Percentiles rank a stretch among this genome's conserved stretches.
Evolutionary conservation across 2,113 vertebrate genomes (phyloP).

Genomic region (Oxygymnocypris stewartii): DNA sequence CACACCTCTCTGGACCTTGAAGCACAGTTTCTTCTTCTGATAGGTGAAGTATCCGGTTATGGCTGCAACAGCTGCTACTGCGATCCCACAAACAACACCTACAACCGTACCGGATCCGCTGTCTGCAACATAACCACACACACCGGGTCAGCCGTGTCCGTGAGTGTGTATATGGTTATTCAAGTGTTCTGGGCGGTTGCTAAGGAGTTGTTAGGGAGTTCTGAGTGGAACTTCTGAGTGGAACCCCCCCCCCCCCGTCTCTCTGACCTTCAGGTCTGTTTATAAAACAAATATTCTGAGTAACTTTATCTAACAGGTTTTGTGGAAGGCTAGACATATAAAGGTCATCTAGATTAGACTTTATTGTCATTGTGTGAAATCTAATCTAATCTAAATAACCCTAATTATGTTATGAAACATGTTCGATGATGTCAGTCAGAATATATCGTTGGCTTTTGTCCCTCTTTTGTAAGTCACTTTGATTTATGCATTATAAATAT

Average conservation of each 20-base stretch:
- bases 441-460: too few relatives aligned
- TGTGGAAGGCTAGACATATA: not conserved
- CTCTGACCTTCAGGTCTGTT: too few relatives aligned
- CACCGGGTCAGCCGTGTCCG: not conserved
- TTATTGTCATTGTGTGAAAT: not conserved
- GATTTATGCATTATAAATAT: not conserved
- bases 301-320: not conserved
- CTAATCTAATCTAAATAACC: not conserved
- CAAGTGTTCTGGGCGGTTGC: not conserved
- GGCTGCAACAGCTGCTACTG: slow-evolving; percentile 77
- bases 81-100: slow-evolving; percentile 77
- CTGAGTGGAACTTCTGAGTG: too few relatives aligned
- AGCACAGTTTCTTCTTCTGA: slow-evolving; percentile 90
- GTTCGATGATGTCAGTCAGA: not conserved
- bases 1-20: slow-evolving; percentile 75
- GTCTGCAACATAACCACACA: not conserved
- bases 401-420: not conserved
- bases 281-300: not conserved
- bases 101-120: slow-evolving; percentile 67
- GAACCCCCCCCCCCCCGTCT: too few relatives aligned
- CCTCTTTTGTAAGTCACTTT: too few relatives aligned
- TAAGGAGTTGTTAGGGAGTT: not conserved
- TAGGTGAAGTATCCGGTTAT: slow-evolving; percentile 83
- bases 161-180: not conserved
- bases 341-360: not conserved